A percentile compares a stretch with the other conserved stretches of the same genome.
These are phyloP conservation scores for Crotalus adamanteus DNA, from an alignment of 2,797 vertebrate species.

Conservation along the genomic window DNA sequence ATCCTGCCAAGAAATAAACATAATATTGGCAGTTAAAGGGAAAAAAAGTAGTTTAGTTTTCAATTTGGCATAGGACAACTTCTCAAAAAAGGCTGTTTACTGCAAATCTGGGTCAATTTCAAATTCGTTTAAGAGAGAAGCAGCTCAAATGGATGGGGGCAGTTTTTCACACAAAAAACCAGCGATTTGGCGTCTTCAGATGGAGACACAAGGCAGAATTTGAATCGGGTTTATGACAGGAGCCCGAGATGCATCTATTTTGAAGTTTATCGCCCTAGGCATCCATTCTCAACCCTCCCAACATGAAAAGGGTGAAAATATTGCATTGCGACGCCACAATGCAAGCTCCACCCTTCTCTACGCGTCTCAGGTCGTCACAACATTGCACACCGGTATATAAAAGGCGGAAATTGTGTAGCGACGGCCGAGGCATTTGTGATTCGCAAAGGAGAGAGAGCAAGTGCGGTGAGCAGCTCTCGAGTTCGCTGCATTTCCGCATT, in stretches of 20 bases:
- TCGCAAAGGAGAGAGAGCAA: neutral
- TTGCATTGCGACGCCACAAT: neutral
- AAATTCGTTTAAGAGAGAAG: neutral
- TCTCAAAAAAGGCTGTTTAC: neutral
- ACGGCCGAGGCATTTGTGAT: rapidly evolving
- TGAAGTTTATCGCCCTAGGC: neutral
- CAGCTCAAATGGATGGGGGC: neutral
- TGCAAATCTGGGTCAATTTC: neutral
- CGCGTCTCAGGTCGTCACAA: neutral
- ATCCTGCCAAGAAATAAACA: neutral
- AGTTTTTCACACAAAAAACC: neutral
- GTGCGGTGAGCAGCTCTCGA: neutral
- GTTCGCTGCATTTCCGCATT: neutral
- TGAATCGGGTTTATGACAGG: neutral
- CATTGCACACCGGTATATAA: neutral
- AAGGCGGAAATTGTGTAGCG: neutral
- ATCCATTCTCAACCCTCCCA: neutral
- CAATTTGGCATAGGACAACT: neutral
- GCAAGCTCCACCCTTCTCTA: neutral
- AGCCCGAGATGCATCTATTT: neutral
- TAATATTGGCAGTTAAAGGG: neutral
- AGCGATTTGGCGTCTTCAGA: neutral
- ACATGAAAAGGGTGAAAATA: neutral
- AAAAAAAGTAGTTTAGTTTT: neutral
- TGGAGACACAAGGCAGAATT: neutral